Base-by-base conservation (phyloP, 2,113 vertebrate species). In the Tachysurus fulvidraco region DNA sequence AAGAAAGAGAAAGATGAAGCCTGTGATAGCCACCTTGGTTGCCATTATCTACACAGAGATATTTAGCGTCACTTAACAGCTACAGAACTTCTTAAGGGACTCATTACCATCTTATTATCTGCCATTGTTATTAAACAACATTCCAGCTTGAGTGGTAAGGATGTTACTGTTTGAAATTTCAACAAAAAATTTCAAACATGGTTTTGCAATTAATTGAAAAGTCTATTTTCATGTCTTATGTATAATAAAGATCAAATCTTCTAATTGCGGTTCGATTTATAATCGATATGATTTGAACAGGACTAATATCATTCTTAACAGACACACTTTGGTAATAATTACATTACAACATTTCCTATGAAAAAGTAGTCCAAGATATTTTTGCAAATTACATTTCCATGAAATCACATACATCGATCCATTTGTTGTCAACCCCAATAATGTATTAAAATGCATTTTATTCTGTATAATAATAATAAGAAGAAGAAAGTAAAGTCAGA, bases 1-100 rank as follows among this genome's bases (percentile, higher is more conserved):
- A 11, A 59, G 55, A 59, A 81, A 60, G 6, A 81, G 36, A 60
- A 60, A 81, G 55, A 21, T 81, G 55, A 81, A 60, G 30, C 36
- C 55, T 81, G 78, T 81, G 21, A 60, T 81, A 55, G 55, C 55
- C 78, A 60, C 57, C 55, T 81, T 60, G 78, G 57, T 12, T 69
- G 64, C 21, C 54, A 83, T 69, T 71, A 69, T 55, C 19, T 14
- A 25, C 17, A 19, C 64, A 55, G 5, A 83, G 82, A 65, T 25
- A 54, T 46, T 12, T 19, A 30, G 10, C 54, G 81, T 54, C 81
- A 30, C 10, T 52, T 17, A 8, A 52, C 30, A 83, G 11, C 13
- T 65, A 10, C 44, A 65, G 60, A 65, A 81, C 23, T 44, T 62
- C 12, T n/a, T 76, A 11, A 76, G 54, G 54, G 13, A 12, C 46